Evolutionary conservation across 2,113 vertebrate genomes (phyloP).

Genomic region (Furnarius figulus): DNA sequence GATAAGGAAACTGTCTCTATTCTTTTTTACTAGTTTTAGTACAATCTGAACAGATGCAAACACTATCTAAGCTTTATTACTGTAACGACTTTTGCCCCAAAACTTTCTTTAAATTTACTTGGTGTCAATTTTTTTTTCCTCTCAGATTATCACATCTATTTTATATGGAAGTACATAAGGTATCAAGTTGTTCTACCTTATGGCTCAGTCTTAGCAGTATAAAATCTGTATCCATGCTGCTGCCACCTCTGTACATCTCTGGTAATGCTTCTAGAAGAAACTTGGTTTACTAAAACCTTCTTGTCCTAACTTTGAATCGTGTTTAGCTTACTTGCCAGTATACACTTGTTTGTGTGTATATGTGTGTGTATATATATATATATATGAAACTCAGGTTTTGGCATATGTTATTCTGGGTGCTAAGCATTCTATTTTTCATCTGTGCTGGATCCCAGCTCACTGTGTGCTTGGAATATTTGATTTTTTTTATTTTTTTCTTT

Average conservation of each 20-base stretch:
- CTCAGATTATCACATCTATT: background rate
- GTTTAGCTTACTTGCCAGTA: background rate
- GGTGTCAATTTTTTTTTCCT: background rate
- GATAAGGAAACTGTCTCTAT: background rate
- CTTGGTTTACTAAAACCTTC: background rate
- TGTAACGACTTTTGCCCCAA: background rate
- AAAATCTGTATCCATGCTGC: background rate
- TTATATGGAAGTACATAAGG: background rate
- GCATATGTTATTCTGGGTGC: background rate
- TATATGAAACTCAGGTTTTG: background rate
- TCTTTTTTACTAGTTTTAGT: background rate
- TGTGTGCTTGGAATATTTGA: background rate
- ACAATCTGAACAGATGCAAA: background rate
- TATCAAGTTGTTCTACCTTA: background rate
- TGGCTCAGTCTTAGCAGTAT: background rate
- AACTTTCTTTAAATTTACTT: background rate
- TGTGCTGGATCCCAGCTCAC: background rate
- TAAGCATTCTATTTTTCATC: background rate
- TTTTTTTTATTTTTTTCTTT: background rate
- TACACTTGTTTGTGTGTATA: no score
- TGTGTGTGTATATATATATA: no score
- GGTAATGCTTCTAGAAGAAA: background rate
- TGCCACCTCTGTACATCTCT: background rate
- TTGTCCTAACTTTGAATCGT: background rate
- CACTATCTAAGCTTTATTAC: background rate